Evolutionary conservation across 2,113 vertebrate species (phyloP), one percentile per base, ranked within the genome.

Genomic region (Erythrocercus mccallii): DNA sequence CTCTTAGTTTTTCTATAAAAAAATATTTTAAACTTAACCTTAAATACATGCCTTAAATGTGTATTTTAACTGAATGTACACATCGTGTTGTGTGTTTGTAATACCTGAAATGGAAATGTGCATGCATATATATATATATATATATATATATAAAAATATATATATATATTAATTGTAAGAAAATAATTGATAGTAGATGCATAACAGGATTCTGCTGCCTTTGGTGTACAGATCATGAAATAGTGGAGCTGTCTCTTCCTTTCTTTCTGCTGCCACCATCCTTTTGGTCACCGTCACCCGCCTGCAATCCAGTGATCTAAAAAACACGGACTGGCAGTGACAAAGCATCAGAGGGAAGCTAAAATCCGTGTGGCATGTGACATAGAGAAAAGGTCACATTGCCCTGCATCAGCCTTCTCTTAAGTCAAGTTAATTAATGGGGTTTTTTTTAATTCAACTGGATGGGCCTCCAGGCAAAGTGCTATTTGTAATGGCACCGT

Each of bases 381-480:
- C 97, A 97, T 97, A 96, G 94, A 97, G 96, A 97, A 97, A 98
- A 98, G 95, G 96, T 98, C 96, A 97, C 88, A 92, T 96, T 98
- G 97, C 97, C 97, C 96, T 90, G 74, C 87, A 97, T 96, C 93
- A 97, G 90, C 81, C 78, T 83, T 93, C 97, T 95, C 84, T 96
- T 96, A 95, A 96, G 95, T 97, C 97, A 97, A 96, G 86, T 97
- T 97, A 98, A 98, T 98, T 97, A 98, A 94, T 94, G 70, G 62
- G 9, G 13, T 86, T 84, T 88, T 83, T 96, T 92, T 74, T 98
- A 96, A 98, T 98, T 97, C 91, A 95, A 93, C 91, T 96, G 73
- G 97, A 98, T 97, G 84, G 94, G 79, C 90, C 98, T 97, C n/a
- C 80, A 95, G 97, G 98, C 97, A 90, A 94, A 93, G 50, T 15